Evolutionary conservation across 1,140 invertebrate species (phyloP).

Genomic region (Neodiprion fabricii): DNA sequence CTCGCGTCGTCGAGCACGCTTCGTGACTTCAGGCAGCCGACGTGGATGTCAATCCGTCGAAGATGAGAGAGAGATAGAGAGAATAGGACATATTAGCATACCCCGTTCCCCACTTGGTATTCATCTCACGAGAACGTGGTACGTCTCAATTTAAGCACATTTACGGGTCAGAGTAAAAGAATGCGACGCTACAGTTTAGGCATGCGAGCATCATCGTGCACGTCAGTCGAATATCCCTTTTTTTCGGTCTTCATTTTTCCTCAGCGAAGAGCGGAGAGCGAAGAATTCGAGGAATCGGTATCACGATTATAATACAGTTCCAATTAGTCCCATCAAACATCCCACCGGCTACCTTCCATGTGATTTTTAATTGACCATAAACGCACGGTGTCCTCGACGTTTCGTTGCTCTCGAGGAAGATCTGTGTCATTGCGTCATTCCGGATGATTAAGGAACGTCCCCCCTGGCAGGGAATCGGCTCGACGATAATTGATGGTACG

Average conservation of each 20-base stretch:
- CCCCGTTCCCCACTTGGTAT: neutral
- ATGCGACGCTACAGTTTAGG: conserved; percentile 1
- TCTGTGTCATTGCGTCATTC: conserved; percentile 7
- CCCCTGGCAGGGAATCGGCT: neutral
- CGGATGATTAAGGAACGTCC: neutral
- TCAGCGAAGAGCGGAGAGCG: too few species aligned
- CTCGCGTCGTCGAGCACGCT: neutral
- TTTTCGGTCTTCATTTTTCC: too few species aligned
- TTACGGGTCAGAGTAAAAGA: conserved; percentile 7
- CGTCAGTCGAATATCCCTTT: too few species aligned
- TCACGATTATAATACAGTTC: too few species aligned
- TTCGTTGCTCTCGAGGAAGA: too few species aligned
- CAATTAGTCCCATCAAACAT: too few species aligned
- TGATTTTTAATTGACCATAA: conserved; percentile 6
- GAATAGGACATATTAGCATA: neutral
- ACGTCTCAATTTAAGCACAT: conserved; percentile 5
- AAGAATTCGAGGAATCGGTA: too few species aligned
- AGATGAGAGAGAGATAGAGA: neutral
- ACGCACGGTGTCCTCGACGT: neutral
- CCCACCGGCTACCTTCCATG: neutral
- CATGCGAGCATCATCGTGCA: neutral
- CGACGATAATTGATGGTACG: neutral
- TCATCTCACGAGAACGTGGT: neutral
- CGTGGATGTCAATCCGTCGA: neutral
- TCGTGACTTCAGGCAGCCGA: neutral